These are phyloP conservation scores for Petromus typicus DNA, from an alignment of 2,113 vertebrate species.

Conservation along the genomic window DNA sequence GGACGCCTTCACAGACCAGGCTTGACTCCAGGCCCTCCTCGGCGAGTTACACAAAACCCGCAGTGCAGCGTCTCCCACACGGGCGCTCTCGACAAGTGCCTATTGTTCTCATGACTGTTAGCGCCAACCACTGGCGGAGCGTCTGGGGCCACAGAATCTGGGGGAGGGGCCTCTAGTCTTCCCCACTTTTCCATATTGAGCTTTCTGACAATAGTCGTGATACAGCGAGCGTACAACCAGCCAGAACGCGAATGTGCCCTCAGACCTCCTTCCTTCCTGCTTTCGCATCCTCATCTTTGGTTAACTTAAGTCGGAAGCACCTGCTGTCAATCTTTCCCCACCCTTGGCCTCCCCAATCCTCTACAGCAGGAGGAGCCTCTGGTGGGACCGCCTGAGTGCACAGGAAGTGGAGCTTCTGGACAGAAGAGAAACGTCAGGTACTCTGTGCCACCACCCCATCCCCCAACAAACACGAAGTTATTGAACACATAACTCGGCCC, in stretches of 20 bases:
- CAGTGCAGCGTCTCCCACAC: accelerated
- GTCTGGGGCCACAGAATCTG: background rate
- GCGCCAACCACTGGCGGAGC: background rate
- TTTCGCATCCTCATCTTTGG: background rate
- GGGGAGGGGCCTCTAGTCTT: background rate
- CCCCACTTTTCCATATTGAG: background rate
- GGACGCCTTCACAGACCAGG: background rate
- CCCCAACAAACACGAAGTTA: background rate
- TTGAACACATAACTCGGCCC: background rate
- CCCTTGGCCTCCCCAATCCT: background rate
- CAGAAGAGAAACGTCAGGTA: background rate
- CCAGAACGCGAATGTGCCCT: background rate
- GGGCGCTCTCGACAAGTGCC: background rate
- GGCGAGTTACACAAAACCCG: background rate
- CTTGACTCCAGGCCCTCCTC: too few species aligned
- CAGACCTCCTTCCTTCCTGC: background rate
- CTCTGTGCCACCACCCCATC: too few species aligned
- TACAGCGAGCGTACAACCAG: background rate
- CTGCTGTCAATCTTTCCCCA: background rate
- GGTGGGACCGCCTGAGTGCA: background rate
- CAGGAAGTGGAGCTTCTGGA: background rate
- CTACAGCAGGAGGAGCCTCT: background rate
- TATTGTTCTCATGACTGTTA: background rate
- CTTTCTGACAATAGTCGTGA: background rate
- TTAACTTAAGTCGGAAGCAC: background rate